phyloP scores from a whole-genome alignment of 2,888 invertebrate genomes.

The Xestia ashworthii region DNA sequence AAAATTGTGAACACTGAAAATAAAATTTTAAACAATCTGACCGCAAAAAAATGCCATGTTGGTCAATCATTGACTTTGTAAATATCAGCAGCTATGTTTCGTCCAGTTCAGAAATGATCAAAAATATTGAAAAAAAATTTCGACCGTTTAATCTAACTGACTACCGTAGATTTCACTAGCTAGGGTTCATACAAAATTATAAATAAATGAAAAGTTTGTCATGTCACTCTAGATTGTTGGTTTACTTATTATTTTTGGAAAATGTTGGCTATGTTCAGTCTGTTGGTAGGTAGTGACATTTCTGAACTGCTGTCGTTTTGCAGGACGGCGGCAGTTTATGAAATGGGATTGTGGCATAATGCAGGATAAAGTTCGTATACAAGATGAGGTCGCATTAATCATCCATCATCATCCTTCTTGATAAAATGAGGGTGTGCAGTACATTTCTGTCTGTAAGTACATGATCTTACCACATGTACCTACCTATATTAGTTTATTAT shows the following conservation, averaged over 20 bases:
- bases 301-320: neutral
- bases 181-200: neutral
- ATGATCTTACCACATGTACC: neutral
- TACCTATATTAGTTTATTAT: neutral
- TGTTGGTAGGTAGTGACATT: neutral
- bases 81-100: neutral
- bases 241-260: neutral
- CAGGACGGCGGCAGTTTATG: neutral
- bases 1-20: neutral
- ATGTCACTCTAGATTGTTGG: neutral
- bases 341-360: neutral
- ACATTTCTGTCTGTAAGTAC: neutral
- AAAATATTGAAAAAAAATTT: neutral
- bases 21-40: neutral
- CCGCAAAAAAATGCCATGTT: neutral
- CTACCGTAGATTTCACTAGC: neutral
- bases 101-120: neutral
- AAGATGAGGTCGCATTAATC: neutral
- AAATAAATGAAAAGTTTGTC: neutral
- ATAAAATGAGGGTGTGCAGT: neutral
- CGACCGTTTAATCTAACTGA: neutral
- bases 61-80: neutral
- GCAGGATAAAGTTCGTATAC: neutral
- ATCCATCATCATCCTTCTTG: neutral
- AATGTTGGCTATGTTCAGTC: neutral